Conservation (phyloP, 2,797 vertebrate genomes). For the Neomorphus geoffroyi region DNA sequence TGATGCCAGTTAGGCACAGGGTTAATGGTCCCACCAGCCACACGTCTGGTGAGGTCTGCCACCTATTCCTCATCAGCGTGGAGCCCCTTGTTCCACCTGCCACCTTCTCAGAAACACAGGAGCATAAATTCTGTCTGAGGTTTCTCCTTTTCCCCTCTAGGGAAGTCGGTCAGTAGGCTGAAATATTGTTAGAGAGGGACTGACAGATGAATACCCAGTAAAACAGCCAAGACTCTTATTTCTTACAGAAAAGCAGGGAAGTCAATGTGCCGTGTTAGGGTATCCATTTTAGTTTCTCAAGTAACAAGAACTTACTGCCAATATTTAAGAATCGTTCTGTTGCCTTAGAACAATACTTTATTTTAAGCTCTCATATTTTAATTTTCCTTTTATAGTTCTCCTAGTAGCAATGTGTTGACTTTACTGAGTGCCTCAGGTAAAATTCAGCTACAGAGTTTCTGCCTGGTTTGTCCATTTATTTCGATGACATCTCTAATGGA, state of each 20-base stretch:
- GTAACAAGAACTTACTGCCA: not conserved
- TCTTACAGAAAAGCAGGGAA: not conserved
- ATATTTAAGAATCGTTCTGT: not conserved
- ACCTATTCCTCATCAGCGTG: not conserved
- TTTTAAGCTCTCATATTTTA: not conserved
- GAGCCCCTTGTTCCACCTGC: not conserved
- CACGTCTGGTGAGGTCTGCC: not conserved
- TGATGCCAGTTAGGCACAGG: not conserved
- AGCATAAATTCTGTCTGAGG: not conserved
- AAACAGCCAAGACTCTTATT: not conserved
- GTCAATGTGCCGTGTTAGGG: not conserved
- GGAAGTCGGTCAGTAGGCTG: not conserved
- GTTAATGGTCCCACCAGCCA: not conserved
- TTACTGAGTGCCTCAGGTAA: not conserved
- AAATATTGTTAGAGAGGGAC: not conserved
- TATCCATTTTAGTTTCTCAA: not conserved
- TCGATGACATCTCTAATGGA: not conserved
- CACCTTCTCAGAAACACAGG: not conserved
- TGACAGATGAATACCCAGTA: not conserved
- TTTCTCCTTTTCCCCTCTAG: not conserved
- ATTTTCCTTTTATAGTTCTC: not conserved
- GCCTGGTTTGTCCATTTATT: constrained; percentile 13
- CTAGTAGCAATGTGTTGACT: not conserved
- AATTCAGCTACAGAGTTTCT: constrained; percentile 22
- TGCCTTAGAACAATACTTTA: not conserved